Base-by-base conservation (phyloP, 2,888 invertebrate genomes). In the Hesperia comma region DNA sequence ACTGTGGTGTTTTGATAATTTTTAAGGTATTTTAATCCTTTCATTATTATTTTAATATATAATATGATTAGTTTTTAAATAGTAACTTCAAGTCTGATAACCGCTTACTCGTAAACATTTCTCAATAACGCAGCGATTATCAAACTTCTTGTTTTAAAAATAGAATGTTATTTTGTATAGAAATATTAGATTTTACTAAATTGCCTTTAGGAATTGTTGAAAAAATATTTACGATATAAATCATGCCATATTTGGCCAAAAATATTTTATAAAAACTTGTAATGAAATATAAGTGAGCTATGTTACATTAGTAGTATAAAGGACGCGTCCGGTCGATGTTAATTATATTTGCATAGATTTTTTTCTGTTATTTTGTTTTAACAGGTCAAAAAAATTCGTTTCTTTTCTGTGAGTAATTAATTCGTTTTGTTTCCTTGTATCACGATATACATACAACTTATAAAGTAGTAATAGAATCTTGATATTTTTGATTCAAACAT, bases 1-100 rank as follows among this genome's bases (percentile, higher is more conserved):
- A 79, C 83, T 83, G 84, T 82, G 81, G 79, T 81, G 69, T 69
- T 62, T 67, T 60, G 56, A 33, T 60, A 49, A 43, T 58, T 14
- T 37, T 10, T 37, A 10, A 37, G 37, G 12, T 37, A 37, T 37
- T 8, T 12, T 12, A 10, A 8, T 37, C 37, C 3, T 37, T 37
- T 37, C 14, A n/a, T 61, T 55, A 26, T 51, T 58, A 33, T 56
- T 56, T 40, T 33, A 61, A n/a, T 43, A 37, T 41, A 7, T 26
- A 6, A n/a, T n/a, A 15, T 53, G 2, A 32, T 53, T 32, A 53
- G 8, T 21, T 14, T 51, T 53, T 19, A 32, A n/a, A n/a, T 32
- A 7, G 8, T 32, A 10, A 12, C 49, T 3, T 3, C 12, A 49
- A 49, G 12, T 19, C 19, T 49, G 17, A 49, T 7, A 2, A 49